phyloP scores from a whole-genome alignment of 2,888 invertebrate genomes.

The Pachydiplax longipennis region DNA sequence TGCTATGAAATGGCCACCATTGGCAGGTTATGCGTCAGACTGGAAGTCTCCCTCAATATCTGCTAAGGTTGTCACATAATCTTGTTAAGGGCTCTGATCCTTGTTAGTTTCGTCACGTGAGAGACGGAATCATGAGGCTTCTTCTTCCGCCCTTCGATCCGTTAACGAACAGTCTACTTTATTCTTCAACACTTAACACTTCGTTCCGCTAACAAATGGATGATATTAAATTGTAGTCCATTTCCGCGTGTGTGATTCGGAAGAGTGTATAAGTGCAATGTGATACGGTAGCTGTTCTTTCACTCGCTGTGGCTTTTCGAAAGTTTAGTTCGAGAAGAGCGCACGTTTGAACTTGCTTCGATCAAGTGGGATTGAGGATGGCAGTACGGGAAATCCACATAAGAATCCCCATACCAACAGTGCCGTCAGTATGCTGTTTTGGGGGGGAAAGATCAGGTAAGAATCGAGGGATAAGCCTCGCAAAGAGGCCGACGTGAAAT shows the following conservation, averaged over 20 bases:
- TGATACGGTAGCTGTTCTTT: neutral
- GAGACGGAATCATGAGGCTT: neutral
- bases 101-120: neutral
- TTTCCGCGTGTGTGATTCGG: neutral
- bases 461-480: no score
- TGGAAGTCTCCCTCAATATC: neutral
- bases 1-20: neutral
- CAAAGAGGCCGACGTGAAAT: no score
- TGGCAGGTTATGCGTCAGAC: neutral
- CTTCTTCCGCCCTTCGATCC: neutral
- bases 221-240: neutral
- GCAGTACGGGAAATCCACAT: slow-evolving; percentile 22
- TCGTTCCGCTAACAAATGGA: neutral
- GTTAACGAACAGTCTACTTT: neutral
- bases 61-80: neutral
- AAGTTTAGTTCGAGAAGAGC: neutral
- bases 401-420: slow-evolving; percentile 6
- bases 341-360: neutral
- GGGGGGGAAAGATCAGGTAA: slow-evolving; percentile 23
- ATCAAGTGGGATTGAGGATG: neutral
- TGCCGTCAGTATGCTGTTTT: slow-evolving; percentile 24
- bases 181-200: neutral
- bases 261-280: neutral
- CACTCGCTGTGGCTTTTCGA: neutral
- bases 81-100: neutral